Percentiles rank a stretch among this genome's conserved stretches.
Evolutionary conservation across 1,140 invertebrate genomes (phyloP).

Genomic region (Brachionus rubens): DNA sequence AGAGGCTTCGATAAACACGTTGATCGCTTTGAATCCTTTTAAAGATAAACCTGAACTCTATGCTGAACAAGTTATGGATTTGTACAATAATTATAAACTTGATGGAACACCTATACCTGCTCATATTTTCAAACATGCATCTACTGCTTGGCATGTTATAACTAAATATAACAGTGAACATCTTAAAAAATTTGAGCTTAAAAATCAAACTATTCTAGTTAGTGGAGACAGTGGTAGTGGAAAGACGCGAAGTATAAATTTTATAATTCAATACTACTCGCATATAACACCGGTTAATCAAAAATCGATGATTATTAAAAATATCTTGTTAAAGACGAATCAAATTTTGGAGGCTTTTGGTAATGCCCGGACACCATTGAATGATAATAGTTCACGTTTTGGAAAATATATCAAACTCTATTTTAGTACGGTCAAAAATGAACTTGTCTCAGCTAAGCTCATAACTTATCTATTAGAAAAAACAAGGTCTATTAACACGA

Average conservation of each 20-base stretch:
- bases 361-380: slow-evolving; percentile 96
- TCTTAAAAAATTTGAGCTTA: too few relatives aligned
- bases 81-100: slow-evolving; percentile 39
- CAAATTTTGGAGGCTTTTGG: slow-evolving; percentile 96
- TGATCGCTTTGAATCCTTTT: slow-evolving; percentile 55
- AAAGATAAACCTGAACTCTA: slow-evolving; percentile 50
- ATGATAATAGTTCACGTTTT: slow-evolving; percentile 96
- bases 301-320: slow-evolving; percentile 66
- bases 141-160: neutral
- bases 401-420: slow-evolving; percentile 65
- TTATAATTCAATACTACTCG: slow-evolving; percentile 2
- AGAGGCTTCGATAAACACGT: slow-evolving; percentile 49
- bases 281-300: neutral
- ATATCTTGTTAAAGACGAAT: slow-evolving; percentile 75
- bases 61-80: slow-evolving; percentile 47
- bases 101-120: neutral
- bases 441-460: neutral
- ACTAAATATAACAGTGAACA: neutral
- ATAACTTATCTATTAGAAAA: neutral
- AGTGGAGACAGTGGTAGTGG: slow-evolving; percentile 24
- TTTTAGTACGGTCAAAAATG: neutral
- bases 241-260: neutral
- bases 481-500: neutral
- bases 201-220: neutral
- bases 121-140: neutral